Evolutionary conservation across 2,797 vertebrate species (phyloP).

Genomic region (Mormyrops attenuatus): DNA sequence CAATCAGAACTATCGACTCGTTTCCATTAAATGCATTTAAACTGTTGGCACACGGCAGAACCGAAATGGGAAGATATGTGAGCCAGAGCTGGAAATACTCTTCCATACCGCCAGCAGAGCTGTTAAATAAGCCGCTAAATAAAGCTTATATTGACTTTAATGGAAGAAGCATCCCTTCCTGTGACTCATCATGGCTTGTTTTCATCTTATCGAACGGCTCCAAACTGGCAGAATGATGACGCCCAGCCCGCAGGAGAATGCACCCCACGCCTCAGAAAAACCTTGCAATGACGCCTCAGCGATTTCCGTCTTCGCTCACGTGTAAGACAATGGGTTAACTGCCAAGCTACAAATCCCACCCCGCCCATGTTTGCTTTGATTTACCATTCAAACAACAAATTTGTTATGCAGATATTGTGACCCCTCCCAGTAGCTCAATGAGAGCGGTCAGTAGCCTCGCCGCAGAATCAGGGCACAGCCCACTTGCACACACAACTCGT

Average conservation of each 20-base stretch:
- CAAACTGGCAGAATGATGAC: neutral
- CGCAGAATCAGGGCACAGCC: neutral
- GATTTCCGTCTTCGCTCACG: neutral
- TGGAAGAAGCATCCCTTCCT: neutral
- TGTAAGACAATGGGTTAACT: neutral
- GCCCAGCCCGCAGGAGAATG: neutral
- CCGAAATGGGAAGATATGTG: neutral
- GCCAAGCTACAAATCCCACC: neutral
- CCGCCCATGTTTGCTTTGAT: neutral
- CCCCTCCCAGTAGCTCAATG: neutral
- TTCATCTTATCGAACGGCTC: neutral
- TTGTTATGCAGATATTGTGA: neutral
- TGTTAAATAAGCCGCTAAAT: neutral
- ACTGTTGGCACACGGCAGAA: constrained; percentile 1
- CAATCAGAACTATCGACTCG: constrained; percentile 32
- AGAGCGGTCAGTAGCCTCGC: neutral
- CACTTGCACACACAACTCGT: neutral
- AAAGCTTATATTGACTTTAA: constrained; percentile 6
- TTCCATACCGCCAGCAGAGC: neutral
- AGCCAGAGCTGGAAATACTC: neutral
- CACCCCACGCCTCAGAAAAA: neutral
- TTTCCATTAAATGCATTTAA: constrained; percentile 24
- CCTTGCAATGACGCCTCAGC: neutral
- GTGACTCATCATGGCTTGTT: neutral
- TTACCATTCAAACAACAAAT: neutral